Percentiles rank a stretch among this genome's conserved stretches.
phyloP scores from a whole-genome alignment of 2,888 invertebrate genomes.

The Strigamia maritima region DNA sequence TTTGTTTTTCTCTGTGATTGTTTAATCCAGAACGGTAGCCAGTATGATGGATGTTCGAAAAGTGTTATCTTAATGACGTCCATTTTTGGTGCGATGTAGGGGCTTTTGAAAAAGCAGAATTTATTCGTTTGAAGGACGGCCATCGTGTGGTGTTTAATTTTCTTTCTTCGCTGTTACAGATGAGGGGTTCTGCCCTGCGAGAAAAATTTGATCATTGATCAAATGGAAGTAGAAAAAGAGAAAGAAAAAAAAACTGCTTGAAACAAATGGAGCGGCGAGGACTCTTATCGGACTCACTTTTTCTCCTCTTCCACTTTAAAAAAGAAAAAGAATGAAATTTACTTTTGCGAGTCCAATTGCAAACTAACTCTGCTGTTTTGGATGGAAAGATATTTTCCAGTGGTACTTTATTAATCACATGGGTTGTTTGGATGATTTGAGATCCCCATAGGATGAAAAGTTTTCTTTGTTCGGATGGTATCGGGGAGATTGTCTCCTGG shows the following conservation, averaged over 20 bases:
- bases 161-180: constrained; percentile 10
- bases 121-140: constrained; percentile 15
- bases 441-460: not conserved
- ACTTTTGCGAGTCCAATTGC: not conserved
- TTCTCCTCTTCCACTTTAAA: not conserved
- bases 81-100: not conserved
- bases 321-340: not conserved
- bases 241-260: not conserved
- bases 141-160: constrained; percentile 2
- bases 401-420: not conserved
- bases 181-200: constrained; percentile 10
- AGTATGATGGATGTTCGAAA: not conserved
- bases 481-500: not conserved
- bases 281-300: constrained; percentile 6
- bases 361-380: not conserved
- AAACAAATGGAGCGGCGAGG: constrained; percentile 15
- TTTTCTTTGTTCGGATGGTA: constrained; percentile 9
- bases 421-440: not conserved
- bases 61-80: constrained; percentile 15
- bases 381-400: not conserved
- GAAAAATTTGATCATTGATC: constrained; percentile 15
- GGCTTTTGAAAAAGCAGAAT: constrained; percentile 9
- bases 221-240: constrained; percentile 8
- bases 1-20: not conserved
- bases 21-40: not conserved